Evolutionary conservation across 2,888 invertebrate genomes (phyloP).

Genomic region (Limnephilus marmoratus): DNA sequence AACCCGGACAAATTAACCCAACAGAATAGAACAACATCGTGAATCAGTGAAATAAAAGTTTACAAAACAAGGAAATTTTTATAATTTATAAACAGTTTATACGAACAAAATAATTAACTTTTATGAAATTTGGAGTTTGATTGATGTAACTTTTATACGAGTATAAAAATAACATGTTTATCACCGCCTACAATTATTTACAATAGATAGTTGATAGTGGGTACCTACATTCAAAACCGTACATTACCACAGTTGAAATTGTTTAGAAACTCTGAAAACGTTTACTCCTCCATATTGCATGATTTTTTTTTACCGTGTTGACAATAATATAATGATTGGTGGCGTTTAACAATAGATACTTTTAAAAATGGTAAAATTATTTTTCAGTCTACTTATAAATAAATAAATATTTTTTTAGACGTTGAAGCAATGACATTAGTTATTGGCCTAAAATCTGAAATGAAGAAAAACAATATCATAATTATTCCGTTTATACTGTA

Average conservation of each 20-base stretch:
- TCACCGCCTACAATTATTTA: not conserved
- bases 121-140: not conserved
- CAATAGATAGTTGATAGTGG: not conserved
- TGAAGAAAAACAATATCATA: not conserved
- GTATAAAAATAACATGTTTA: not conserved
- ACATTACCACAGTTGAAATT: not conserved
- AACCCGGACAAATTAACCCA: not conserved
- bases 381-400: not conserved
- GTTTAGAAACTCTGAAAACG: not conserved
- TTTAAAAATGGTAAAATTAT: not conserved
- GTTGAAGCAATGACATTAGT: not conserved
- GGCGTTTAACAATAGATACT: not conserved
- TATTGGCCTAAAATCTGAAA: not conserved
- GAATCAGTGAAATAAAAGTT: not conserved
- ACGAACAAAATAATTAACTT: not conserved
- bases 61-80: not conserved
- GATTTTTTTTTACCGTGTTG: not conserved
- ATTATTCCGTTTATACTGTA: not conserved
- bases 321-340: not conserved
- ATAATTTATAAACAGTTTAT: not conserved
- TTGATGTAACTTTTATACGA: not conserved
- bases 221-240: no score
- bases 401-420: not conserved
- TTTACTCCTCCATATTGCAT: not conserved
- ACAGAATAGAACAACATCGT: not conserved